Evolutionary conservation across 2,797 vertebrate genomes (phyloP).

Genomic region (Microctenopoma lineatum): DNA sequence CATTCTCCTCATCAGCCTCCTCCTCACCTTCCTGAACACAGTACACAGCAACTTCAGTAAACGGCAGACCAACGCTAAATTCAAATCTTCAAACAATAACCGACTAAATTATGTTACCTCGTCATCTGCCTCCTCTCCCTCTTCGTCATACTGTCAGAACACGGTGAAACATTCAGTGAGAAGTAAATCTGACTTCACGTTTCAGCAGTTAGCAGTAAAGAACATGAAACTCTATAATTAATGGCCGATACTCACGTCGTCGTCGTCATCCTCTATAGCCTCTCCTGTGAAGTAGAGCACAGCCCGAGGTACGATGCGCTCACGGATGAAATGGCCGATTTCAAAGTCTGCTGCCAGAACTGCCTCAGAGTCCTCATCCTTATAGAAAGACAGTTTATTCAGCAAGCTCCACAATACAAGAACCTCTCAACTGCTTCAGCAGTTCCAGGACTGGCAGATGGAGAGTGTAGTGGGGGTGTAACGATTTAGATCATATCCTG

Average conservation of each 20-base stretch:
- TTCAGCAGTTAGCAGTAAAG: too few species aligned
- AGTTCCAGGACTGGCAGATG: too few species aligned
- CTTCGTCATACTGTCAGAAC: conserved; percentile 94
- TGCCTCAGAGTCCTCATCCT: conserved; percentile 97
- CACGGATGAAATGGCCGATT: conserved; percentile 97
- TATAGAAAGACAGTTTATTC: conserved; percentile 23
- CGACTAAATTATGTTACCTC: conserved; percentile 85
- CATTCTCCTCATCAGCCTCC: conserved; percentile 98
- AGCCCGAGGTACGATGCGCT: conserved; percentile 95
- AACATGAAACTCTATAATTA: neutral
- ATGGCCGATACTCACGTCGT: conserved; percentile 88
- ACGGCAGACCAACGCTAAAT: too few species aligned
- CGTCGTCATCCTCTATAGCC: conserved; percentile 98
- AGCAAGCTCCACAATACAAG: neutral
- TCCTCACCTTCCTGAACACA: conserved; percentile 94
- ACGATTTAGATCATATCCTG: too few species aligned
- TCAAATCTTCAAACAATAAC: neutral
- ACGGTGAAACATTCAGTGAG: neutral
- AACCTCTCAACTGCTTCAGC: too few species aligned
- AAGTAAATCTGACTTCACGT: too few species aligned
- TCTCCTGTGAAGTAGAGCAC: conserved; percentile 99
- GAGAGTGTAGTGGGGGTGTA: too few species aligned
- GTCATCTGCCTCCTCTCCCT: conserved; percentile 97
- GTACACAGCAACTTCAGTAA: conserved; percentile 28
- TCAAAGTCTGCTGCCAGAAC: conserved; percentile 97